Evolutionary conservation across 1,140 invertebrate genomes (phyloP).

Genomic region (Pomacea maculata): DNA sequence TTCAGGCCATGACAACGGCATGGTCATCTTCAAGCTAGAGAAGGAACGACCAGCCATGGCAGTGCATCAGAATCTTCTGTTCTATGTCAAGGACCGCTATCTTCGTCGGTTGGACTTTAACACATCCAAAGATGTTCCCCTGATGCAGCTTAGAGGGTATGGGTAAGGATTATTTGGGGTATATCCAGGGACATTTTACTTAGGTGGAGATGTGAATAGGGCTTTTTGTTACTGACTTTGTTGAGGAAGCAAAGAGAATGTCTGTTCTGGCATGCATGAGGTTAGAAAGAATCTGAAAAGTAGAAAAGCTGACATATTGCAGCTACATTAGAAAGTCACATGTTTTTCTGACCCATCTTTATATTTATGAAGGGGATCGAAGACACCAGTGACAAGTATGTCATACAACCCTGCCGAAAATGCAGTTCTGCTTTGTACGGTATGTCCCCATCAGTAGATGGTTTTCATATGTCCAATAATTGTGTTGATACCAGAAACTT

Average conservation of each 20-base stretch:
- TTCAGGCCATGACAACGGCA: conserved; percentile 95
- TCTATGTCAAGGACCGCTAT: conserved; percentile 94
- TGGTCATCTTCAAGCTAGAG: conserved; percentile 88
- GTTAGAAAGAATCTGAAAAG: background rate
- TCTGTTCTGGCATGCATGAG: too few species aligned
- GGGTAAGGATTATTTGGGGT: conserved; percentile 1
- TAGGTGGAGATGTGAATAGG: background rate
- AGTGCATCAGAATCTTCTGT: conserved; percentile 91
- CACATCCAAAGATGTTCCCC: conserved; percentile 88
- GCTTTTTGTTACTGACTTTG: too few species aligned
- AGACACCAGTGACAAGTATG: conserved; percentile 74
- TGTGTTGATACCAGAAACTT: too few species aligned
- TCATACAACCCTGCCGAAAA: conserved; percentile 97
- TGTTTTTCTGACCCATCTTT: background rate
- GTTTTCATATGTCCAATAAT: too few species aligned
- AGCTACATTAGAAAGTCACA: background rate
- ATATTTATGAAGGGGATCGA: conserved; percentile 51
- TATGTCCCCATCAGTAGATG: conserved; percentile 40
- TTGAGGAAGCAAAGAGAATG: too few species aligned
- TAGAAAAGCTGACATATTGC: background rate
- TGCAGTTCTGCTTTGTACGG: conserved; percentile 83
- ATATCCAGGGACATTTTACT: too few species aligned
- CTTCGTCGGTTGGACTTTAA: conserved; percentile 92
- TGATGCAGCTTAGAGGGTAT: conserved; percentile 91
- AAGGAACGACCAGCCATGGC: conserved; percentile 95